Base-by-base conservation (phyloP, 1,140 invertebrate genomes). In the Augochlora pura region DNA sequence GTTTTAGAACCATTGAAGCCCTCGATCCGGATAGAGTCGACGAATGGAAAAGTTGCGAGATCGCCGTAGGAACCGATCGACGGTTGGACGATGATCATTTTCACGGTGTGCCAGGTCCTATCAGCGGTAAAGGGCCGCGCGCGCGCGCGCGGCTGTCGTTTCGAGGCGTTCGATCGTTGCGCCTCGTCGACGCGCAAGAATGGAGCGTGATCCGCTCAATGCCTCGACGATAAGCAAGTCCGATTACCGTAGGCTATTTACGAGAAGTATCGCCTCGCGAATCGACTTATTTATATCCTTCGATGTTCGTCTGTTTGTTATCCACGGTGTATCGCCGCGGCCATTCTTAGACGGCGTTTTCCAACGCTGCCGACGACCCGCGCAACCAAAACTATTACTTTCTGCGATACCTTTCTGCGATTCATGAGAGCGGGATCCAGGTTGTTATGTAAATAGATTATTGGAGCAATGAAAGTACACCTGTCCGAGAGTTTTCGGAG, bases 121-220 rank as follows among this genome's bases (percentile, higher is more conserved):
- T 67, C 46, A 75, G 16, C 16, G 27, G 1, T 12, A 75, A 74
- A 66, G 32, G 62, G 9, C n/a, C 39, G 21, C 14, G 32, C 0
- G 12, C 39, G 21, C 14, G 32, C 0, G 12, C 46, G 57, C 46
- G 42, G 42, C 39, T 73, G 71, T 39, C 39, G 39, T 62, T 46
- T 21, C 38, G 39, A 63, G 59, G 60, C 42, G 60, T 67, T 21
- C 6, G 32, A 59, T 75, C 32, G 62, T 74, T 8, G 62, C 62
- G 27, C 16, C 46, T 52, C 27, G 62, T 14, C 62, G 46, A 52
- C 27, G 32, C 49, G 63, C 18, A 14, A 75, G 63, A 75, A 75
- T 75, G 46, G 72, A 75, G n/a, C 32, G n/a, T 23, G 63, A 42
- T 67, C 66, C 52, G 72, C 49, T 75, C 72, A 75, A 66, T 75